Percentiles rank a stretch among this genome's conserved stretches.
These are phyloP conservation scores for Cheumatopsyche charites DNA, from an alignment of 1,140 invertebrate species.

Conservation along the genomic window DNA sequence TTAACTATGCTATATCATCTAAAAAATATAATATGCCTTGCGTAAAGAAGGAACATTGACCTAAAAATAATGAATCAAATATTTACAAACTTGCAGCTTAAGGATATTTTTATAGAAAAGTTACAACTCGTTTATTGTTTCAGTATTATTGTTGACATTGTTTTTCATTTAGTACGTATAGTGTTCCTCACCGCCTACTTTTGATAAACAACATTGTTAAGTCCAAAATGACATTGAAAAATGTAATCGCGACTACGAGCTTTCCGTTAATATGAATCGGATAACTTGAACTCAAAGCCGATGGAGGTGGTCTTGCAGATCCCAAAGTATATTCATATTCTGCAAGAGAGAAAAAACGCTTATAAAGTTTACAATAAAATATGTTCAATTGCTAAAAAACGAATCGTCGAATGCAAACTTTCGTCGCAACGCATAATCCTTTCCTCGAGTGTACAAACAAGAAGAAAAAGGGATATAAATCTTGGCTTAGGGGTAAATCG, in stretches of 20 bases:
- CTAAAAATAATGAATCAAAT: slow-evolving; percentile 15
- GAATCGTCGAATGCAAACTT: slow-evolving; percentile 7
- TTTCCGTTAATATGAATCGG: slow-evolving; percentile 8
- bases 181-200: neutral
- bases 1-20: slow-evolving; percentile 21
- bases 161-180: neutral
- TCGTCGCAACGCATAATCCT: slow-evolving; percentile 1
- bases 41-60: slow-evolving; percentile 28
- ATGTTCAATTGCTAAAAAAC: neutral
- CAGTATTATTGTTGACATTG: slow-evolving; percentile 27
- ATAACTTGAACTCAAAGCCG: slow-evolving; percentile 38
- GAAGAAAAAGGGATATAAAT: slow-evolving; percentile 17
- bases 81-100: slow-evolving; percentile 25
- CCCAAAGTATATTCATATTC: slow-evolving; percentile 45
- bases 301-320: slow-evolving; percentile 45
- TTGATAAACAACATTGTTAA: neutral
- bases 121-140: slow-evolving; percentile 34
- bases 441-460: slow-evolving; percentile 18
- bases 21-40: slow-evolving; percentile 29
- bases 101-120: slow-evolving; percentile 7
- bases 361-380: too few species aligned
- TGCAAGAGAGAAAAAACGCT: slow-evolving; percentile 35
- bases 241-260: neutral
- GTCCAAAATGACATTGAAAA: neutral
- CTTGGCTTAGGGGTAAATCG: slow-evolving; percentile 18